Percentiles rank a stretch among this genome's conserved stretches.
These are phyloP conservation scores for Triplophysa bombifrons DNA, from an alignment of 2,797 vertebrate genomes.

Conservation along the genomic window DNA sequence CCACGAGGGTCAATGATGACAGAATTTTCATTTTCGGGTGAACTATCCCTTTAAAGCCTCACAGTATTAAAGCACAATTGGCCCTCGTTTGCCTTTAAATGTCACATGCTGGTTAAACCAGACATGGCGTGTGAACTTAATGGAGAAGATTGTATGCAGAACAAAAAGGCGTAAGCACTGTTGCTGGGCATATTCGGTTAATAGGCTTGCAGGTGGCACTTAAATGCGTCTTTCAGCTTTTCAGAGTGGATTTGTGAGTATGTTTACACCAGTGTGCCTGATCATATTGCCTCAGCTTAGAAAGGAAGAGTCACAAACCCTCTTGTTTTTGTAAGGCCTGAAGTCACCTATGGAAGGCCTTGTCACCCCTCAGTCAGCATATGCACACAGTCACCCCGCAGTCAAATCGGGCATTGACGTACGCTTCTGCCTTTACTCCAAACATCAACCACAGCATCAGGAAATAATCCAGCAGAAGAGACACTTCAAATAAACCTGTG, in stretches of 20 bases:
- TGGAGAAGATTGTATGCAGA: slow-evolving; percentile 14
- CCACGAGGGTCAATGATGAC: no score
- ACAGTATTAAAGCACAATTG: slow-evolving; percentile 8
- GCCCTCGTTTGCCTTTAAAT: slow-evolving; percentile 26
- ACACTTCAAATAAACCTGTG: slow-evolving; percentile 51
- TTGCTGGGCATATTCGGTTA: slow-evolving; percentile 42
- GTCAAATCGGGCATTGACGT: slow-evolving; percentile 45
- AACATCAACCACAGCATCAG: slow-evolving; percentile 50
- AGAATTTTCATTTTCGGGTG: no score
- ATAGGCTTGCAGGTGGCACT: slow-evolving; percentile 54
- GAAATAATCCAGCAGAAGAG: slow-evolving; percentile 54
- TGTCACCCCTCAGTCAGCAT: slow-evolving; percentile 29
- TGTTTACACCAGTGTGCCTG: slow-evolving; percentile 19
- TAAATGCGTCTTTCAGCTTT: slow-evolving; percentile 34
- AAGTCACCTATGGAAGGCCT: slow-evolving; percentile 45
- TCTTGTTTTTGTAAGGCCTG: slow-evolving; percentile 39
- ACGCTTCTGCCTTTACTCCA: slow-evolving; percentile 35
- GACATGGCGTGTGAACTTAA: slow-evolving; percentile 22
- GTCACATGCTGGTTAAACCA: slow-evolving; percentile 38
- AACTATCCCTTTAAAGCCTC: no score
- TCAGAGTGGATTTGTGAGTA: slow-evolving; percentile 3
- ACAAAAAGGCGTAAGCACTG: slow-evolving; percentile 41
- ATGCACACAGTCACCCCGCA: slow-evolving; percentile 21
- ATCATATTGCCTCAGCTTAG: neutral
- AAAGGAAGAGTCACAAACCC: slow-evolving; percentile 38